Base-by-base conservation (phyloP, 2,888 invertebrate species). In the Rhamnusium bicolor region DNA sequence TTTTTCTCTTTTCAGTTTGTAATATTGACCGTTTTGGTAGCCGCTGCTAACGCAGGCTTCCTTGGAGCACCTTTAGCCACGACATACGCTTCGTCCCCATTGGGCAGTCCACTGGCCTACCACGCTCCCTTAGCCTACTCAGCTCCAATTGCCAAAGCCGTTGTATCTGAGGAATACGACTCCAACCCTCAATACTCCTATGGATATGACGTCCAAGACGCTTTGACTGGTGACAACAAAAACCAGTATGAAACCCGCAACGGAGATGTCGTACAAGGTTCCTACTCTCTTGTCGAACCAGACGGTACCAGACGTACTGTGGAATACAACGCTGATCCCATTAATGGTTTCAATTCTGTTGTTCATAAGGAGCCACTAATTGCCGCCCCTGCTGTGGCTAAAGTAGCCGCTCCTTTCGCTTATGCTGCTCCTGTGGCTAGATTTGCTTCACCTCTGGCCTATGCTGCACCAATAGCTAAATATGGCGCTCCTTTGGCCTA, bases 251-350 rank as follows among this genome's bases (percentile, higher is more conserved):
- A 93, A 88, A 91, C 90, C 76, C 91, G 92, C 75, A 88, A 89
- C 76, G 92, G 92, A n/a, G 92, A 92, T 87, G 89, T 89, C 79
- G 92, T 76, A 68, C 90, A 90, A 84, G 92, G 87, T 86, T 91
- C 89, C 79, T 91, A 91, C 87, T 89, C 90, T 14, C 86, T 91
- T 54, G 86, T 89, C 16, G 90, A 90, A 80, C 90, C 92, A 14
- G 92, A 92, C 83, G 92, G 92, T 80, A 91, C 91, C 71, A 91
- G 90, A 84, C 90, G 92, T 78, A 92, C 90, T 29, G 92, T 92
- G 0, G 92, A 92, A 77, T 92, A 92, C 81, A 86, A 89, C 51
- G 90, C 91, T 6, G 90, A 90, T 80, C 89, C 90, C 74, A 80
- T 89, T 65, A 88, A 89, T 72, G 91, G 91, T 2, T 91, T 91